phyloP scores from a whole-genome alignment of 2,113 vertebrate species.

The Carassius gibelio region DNA sequence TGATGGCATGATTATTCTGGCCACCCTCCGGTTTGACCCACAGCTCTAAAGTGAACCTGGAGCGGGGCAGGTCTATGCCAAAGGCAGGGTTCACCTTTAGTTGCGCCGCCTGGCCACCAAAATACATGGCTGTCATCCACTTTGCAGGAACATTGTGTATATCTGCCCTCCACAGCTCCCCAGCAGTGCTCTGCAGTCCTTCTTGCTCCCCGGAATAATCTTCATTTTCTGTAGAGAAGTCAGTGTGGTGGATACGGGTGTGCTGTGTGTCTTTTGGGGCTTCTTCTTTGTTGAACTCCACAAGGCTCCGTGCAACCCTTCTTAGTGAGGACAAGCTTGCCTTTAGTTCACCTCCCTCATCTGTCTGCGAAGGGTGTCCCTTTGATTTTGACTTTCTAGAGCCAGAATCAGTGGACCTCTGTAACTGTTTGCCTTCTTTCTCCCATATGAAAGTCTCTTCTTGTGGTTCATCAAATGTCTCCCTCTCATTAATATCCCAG shows the following conservation, averaged over 20 bases:
- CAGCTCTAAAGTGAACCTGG: slow-evolving; percentile 86
- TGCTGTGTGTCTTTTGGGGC: slow-evolving; percentile 44
- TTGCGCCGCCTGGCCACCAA: slow-evolving; percentile 82
- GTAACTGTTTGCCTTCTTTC: background rate
- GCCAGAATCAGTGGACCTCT: background rate
- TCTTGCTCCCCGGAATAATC: slow-evolving; percentile 70
- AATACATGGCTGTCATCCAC: slow-evolving; percentile 82
- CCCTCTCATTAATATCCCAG: slow-evolving; percentile 8
- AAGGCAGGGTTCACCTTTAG: slow-evolving; percentile 77
- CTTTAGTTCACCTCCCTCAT: background rate
- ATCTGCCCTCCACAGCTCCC: slow-evolving; percentile 59
- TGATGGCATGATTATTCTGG: slow-evolving; percentile 87
- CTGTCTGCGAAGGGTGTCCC: background rate
- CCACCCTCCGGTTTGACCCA: slow-evolving; percentile 94
- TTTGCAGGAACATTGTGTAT: slow-evolving; percentile 61
- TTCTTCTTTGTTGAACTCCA: slow-evolving; percentile 27
- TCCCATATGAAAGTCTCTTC: background rate
- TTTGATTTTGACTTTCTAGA: slow-evolving; percentile 2
- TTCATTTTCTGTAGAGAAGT: slow-evolving; percentile 32
- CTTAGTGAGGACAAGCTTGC: slow-evolving; percentile 23
- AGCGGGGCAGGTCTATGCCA: slow-evolving; percentile 78
- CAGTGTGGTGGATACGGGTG: background rate
- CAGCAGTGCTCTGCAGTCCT: slow-evolving; percentile 34
- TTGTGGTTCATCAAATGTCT: background rate
- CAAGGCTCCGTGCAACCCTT: slow-evolving; percentile 64